Evolutionary conservation across 1,140 invertebrate species (phyloP).

Genomic region (Lucilia sericata): DNA sequence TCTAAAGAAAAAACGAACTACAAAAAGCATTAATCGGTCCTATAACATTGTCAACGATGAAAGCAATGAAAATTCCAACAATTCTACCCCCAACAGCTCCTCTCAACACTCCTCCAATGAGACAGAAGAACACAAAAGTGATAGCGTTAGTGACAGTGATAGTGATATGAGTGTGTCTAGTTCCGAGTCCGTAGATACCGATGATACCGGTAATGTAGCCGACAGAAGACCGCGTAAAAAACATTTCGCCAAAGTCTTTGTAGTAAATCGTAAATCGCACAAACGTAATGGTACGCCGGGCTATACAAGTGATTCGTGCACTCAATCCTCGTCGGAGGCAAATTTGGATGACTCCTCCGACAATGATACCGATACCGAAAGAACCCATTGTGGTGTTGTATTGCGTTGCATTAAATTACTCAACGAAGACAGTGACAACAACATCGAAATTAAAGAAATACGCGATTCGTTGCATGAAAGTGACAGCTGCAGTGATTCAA

Average conservation of each 20-base stretch:
- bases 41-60: conserved; percentile 69
- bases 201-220: conserved; percentile 64
- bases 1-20: conserved; percentile 42
- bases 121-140: conserved; percentile 50
- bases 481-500: conserved; percentile 43
- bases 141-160: conserved; percentile 44
- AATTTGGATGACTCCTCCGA: conserved; percentile 71
- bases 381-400: conserved; percentile 67
- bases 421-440: conserved; percentile 36
- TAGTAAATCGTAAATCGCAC: conserved; percentile 72
- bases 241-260: conserved; percentile 79
- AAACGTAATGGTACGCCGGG: conserved; percentile 65
- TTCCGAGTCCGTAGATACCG: conserved; percentile 62
- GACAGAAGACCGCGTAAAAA: conserved; percentile 71
- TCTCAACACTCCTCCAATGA: background rate
- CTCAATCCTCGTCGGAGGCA: conserved; percentile 68
- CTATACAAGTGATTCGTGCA: conserved; percentile 75
- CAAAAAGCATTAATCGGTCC: conserved; percentile 63
- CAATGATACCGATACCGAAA: conserved; percentile 71
- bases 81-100: background rate
- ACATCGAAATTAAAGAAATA: conserved; percentile 9
- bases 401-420: conserved; percentile 68
- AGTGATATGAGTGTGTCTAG: conserved; percentile 50
- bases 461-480: conserved; percentile 39
- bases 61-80: conserved; percentile 63